Evolutionary conservation across 2,888 invertebrate species (phyloP).

Genomic region (Tridacna crocea): DNA sequence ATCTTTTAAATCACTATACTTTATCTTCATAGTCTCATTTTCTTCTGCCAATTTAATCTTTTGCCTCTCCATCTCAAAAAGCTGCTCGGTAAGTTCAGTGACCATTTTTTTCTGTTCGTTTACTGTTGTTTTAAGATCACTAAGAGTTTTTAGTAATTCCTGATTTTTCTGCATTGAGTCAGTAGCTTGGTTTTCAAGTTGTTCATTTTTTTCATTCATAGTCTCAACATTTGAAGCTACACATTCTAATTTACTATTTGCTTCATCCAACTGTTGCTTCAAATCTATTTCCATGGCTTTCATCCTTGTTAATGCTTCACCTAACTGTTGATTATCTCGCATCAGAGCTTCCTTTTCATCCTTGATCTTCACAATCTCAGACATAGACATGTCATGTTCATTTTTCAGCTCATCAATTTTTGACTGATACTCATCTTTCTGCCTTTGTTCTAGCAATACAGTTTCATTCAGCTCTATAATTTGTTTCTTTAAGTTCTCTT

Average conservation of each 20-base stretch:
- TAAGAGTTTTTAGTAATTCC: not conserved
- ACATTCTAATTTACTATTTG: constrained; percentile 17
- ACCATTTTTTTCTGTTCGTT: not conserved
- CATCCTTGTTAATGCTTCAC: constrained; percentile 19
- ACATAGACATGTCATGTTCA: constrained; percentile 2
- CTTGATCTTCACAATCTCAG: constrained; percentile 14
- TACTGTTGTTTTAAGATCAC: not conserved
- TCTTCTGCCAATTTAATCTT: constrained; percentile 15
- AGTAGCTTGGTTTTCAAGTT: constrained; percentile 6
- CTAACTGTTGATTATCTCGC: constrained; percentile 5
- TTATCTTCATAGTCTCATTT: constrained; percentile 25
- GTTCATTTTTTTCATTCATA: not conserved
- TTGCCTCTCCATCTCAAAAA: constrained; percentile 12
- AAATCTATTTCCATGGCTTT: constrained; percentile 16
- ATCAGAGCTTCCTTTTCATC: constrained; percentile 15
- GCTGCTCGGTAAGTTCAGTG: constrained; percentile 6
- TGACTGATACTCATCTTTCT: constrained; percentile 15
- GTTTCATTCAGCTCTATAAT: constrained; percentile 3
- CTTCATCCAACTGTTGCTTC: constrained; percentile 43
- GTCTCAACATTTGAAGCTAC: not conserved
- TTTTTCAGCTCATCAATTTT: constrained; percentile 8
- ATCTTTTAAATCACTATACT: constrained; percentile 28
- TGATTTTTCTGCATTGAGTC: not conserved
- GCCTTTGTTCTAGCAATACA: not conserved
- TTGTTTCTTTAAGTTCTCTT: constrained; percentile 23